Percentiles rank a stretch among this genome's conserved stretches.
phyloP scores from a whole-genome alignment of 2,113 vertebrate genomes.

The Rhynchomys soricoides region DNA sequence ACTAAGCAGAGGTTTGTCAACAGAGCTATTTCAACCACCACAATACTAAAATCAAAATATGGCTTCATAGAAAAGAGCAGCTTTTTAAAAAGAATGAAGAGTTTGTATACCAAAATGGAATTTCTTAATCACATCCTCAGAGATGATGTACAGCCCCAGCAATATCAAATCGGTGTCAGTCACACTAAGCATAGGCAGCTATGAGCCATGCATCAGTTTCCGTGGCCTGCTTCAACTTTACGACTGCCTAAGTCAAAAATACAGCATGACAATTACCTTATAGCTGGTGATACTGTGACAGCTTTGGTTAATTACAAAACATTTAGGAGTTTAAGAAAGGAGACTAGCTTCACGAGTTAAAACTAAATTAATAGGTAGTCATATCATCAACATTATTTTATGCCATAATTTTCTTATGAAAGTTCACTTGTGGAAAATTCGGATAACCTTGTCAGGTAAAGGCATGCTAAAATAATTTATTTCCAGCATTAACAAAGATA shows the following conservation, averaged over 20 bases:
- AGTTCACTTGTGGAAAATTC: conserved; percentile 56
- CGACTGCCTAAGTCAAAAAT: conserved; percentile 17
- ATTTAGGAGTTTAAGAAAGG: conserved; percentile 42
- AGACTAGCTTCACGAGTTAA: conserved; percentile 5
- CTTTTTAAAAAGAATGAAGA: conserved; percentile 36
- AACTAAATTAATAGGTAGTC: conserved; percentile 39
- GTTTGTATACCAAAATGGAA: background rate
- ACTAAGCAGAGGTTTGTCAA: conserved; percentile 30
- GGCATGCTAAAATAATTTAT: conserved; percentile 42
- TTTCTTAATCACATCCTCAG: background rate
- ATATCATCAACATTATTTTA: conserved; percentile 33
- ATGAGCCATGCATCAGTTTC: background rate
- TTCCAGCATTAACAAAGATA: background rate
- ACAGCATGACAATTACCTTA: background rate
- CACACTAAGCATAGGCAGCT: background rate
- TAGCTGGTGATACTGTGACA: background rate
- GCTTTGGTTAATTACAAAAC: conserved; percentile 30
- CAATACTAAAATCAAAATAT: conserved; percentile 4
- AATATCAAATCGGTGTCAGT: conserved; percentile 29
- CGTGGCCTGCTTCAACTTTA: conserved; percentile 31
- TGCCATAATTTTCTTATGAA: conserved; percentile 32
- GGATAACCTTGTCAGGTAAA: conserved; percentile 59
- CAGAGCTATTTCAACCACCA: background rate
- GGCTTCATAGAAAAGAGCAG: conserved; percentile 4
- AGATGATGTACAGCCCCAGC: conserved; percentile 1